phyloP scores from a whole-genome alignment of 2,113 vertebrate genomes.

The Chascanopsetta lugubris region DNA sequence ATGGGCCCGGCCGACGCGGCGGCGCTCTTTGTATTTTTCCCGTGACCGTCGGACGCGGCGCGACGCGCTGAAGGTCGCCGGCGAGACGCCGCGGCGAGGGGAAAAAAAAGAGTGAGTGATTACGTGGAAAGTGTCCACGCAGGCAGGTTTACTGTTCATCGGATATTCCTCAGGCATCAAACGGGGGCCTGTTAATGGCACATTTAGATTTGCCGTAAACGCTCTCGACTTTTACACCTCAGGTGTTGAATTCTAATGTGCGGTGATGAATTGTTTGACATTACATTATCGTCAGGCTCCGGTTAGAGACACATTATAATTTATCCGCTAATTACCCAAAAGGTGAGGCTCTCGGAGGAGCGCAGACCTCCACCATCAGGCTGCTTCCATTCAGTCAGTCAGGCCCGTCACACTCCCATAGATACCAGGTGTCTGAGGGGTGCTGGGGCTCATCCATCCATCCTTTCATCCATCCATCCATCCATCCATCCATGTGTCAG shows the following conservation, averaged over 20 bases:
- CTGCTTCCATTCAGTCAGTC: no score
- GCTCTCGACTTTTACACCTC: conserved; percentile 33
- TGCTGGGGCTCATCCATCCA: no score
- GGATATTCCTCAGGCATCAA: conserved; percentile 28
- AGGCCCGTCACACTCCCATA: no score
- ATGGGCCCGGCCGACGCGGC: conserved; percentile 42
- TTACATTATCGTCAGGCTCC: conserved; percentile 13
- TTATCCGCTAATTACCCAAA: no score
- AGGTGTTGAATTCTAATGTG: conserved; percentile 40
- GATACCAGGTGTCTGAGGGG: no score
- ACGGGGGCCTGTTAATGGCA: conserved; percentile 18
- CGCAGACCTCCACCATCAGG: no score
- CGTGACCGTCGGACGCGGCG: conserved; percentile 25
- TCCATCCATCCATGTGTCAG: no score
- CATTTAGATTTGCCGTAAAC: background rate
- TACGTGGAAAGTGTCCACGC: conserved; percentile 33
- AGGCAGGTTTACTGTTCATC: conserved; percentile 24
- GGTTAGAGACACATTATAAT: conserved; percentile 19
- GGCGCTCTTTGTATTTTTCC: conserved; percentile 42
- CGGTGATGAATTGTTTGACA: conserved; percentile 28
- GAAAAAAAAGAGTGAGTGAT: conserved; percentile 51
- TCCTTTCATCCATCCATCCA: no score
- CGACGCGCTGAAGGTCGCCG: conserved; percentile 59
- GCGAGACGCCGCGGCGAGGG: conserved; percentile 44
- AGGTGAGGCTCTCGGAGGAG: no score